phyloP scores from a whole-genome alignment of 1,140 invertebrate genomes.

The Magallana angulata region DNA sequence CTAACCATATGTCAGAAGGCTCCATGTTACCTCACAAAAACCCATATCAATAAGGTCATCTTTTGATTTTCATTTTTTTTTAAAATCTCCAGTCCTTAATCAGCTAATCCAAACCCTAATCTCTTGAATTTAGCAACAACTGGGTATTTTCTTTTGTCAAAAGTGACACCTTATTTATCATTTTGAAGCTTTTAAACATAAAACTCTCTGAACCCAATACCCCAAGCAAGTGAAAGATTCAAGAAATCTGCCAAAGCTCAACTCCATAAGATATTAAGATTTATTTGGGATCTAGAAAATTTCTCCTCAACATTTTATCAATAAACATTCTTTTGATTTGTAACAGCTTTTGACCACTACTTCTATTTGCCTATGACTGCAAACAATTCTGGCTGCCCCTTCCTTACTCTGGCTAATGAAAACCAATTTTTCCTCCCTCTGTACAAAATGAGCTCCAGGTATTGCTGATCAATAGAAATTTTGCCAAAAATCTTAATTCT shows the following conservation, averaged over 20 bases:
- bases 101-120: conserved; percentile 1
- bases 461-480: too few relatives aligned
- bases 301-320: conserved; percentile 5
- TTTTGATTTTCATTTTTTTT: conserved; percentile 8
- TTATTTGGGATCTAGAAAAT: background rate
- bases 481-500: too few relatives aligned
- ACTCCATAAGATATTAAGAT: background rate
- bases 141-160: conserved; percentile 15
- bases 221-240: background rate
- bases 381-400: background rate
- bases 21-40: background rate
- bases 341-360: conserved; percentile 3
- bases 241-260: background rate
- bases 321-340: conserved; percentile 17
- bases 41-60: background rate
- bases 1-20: background rate
- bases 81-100: conserved; percentile 11
- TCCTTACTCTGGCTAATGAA: too few relatives aligned
- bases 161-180: conserved; percentile 24
- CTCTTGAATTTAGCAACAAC: conserved; percentile 9
- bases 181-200: background rate
- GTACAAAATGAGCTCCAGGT: too few relatives aligned
- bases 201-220: conserved; percentile 13
- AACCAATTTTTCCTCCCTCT: too few relatives aligned
- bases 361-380: background rate